These are phyloP conservation scores for Diarsia mendica DNA, from an alignment of 2,888 invertebrate genomes.

Conservation along the genomic window DNA sequence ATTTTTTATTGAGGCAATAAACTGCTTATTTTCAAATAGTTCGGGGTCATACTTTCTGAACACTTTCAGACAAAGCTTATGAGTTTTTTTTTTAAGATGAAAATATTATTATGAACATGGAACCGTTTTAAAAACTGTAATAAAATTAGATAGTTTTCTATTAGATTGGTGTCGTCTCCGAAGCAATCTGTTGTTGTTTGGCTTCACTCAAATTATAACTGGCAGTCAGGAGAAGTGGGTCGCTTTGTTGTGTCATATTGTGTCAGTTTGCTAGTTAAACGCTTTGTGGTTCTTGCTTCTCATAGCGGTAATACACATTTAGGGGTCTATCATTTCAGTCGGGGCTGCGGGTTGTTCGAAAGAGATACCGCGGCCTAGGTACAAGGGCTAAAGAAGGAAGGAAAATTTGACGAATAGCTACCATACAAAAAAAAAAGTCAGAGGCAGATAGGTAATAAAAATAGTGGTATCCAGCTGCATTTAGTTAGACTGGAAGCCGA, in stretches of 20 bases:
- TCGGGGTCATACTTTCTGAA: background rate
- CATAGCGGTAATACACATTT: background rate
- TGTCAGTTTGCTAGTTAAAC: background rate
- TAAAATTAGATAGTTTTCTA: background rate
- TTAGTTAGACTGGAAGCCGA: no score
- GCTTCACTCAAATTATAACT: slow-evolving; percentile 40
- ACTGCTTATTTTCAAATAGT: background rate
- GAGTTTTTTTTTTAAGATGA: background rate
- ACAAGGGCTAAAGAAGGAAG: no score
- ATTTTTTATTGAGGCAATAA: background rate
- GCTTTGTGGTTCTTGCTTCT: background rate
- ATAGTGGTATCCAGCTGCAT: no score
- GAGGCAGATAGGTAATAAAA: background rate
- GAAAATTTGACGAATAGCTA: no score
- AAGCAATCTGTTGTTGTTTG: slow-evolving; percentile 13
- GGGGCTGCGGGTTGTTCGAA: no score
- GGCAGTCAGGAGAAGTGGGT: slow-evolving; percentile 28
- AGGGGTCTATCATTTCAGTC: background rate
- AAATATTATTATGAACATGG: no score
- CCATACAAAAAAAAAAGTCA: no score
- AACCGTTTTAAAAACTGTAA: background rate
- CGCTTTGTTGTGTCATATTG: background rate
- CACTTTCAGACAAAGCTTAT: background rate
- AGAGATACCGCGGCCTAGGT: no score
- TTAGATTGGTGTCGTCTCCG: background rate